Evolutionary conservation across 2,888 invertebrate species (phyloP).

Genomic region (Ptycholaimellus sp.): DNA sequence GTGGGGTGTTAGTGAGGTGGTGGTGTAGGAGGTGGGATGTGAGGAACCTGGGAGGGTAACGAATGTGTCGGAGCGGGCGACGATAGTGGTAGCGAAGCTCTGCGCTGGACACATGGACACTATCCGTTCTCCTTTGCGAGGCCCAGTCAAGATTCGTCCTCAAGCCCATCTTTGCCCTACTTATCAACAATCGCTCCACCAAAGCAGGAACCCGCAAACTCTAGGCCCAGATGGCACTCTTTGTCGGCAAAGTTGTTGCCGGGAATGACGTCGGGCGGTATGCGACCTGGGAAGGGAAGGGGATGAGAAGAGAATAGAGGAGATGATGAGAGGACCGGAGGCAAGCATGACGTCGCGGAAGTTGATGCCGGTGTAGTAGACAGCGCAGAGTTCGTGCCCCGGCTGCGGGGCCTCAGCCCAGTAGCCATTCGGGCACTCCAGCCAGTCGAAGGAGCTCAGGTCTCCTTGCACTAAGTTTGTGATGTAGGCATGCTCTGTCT

Average conservation of each 20-base stretch:
- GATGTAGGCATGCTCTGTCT: constrained; percentile 71
- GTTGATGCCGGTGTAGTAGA: constrained; percentile 39
- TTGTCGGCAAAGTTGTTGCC: constrained; percentile 39
- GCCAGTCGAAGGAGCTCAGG: constrained; percentile 69
- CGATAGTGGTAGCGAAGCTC: constrained; percentile 58
- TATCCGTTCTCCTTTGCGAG: too few relatives aligned
- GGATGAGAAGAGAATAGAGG: too few relatives aligned
- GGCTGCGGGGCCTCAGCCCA: constrained; percentile 26
- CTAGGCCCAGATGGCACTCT: constrained; percentile 49
- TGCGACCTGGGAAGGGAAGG: too few relatives aligned
- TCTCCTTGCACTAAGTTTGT: constrained; percentile 78
- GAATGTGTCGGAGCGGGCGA: constrained; percentile 46
- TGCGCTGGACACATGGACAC: constrained; percentile 66
- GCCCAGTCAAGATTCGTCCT: too few relatives aligned
- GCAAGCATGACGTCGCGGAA: constrained; percentile 97
- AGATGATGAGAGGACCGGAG: too few relatives aligned
- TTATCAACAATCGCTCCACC: too few relatives aligned
- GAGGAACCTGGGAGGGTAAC: too few relatives aligned
- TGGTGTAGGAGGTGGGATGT: too few relatives aligned
- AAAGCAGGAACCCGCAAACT: constrained; percentile 23
- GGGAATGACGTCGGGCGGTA: constrained; percentile 84
- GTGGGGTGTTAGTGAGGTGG: too few relatives aligned
- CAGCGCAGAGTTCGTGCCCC: constrained; percentile 15
- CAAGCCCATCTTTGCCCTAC: too few relatives aligned
- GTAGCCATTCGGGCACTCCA: constrained; percentile 54